Evolutionary conservation across 2,113 vertebrate genomes (phyloP), one percentile per base, ranked within the genome.

Genomic region (Maccullochella peelii): DNA sequence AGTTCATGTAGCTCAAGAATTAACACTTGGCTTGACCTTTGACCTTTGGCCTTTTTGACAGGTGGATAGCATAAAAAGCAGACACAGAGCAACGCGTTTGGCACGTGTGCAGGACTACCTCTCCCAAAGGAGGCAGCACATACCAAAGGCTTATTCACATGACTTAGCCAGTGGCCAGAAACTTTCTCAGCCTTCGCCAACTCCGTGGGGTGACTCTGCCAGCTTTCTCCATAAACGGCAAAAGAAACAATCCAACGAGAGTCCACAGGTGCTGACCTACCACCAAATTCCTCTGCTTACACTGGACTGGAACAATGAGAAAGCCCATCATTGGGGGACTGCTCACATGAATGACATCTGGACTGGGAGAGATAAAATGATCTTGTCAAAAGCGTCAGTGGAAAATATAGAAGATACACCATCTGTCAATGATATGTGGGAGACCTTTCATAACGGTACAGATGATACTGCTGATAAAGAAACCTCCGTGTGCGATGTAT

Each of bases 211-310:
- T 8, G 68, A 77, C 77, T 25, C 80, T 57, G 14, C 86, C 61
- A 27, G 77, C 69, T 8, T 68, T 40, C 59, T 69, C 27, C 66
- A 80, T 27, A 55, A 59, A 52, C 67, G 8, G 15, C 88, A 80
- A 27, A 84, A 77, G 79, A 88, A 80, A 27, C 84, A 69, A 69
- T 23, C 61, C 5, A 86, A 58, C 7, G 70, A 87, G 44, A 71
- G 77, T 67, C 85, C 73, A 4, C 83, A 80, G 65, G 84, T 92
- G 33, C 91, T 92, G 71, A 94, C 85, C 25, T 93, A 94, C 83
- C 93, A 94, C 68, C 92, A 94, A 86, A 95, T 94, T 75, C 94
- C 94, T 52, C 89, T 94, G 77, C 86, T 90, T 18, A 84, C 88
- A 0, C 73, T 94, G 82, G 92, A 95, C 74, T 94, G 93, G 91